A percentile compares a stretch with the other conserved stretches of the same genome.
These are phyloP conservation scores for Catocala sponsa DNA, from an alignment of 2,888 invertebrate species.

Conservation along the genomic window DNA sequence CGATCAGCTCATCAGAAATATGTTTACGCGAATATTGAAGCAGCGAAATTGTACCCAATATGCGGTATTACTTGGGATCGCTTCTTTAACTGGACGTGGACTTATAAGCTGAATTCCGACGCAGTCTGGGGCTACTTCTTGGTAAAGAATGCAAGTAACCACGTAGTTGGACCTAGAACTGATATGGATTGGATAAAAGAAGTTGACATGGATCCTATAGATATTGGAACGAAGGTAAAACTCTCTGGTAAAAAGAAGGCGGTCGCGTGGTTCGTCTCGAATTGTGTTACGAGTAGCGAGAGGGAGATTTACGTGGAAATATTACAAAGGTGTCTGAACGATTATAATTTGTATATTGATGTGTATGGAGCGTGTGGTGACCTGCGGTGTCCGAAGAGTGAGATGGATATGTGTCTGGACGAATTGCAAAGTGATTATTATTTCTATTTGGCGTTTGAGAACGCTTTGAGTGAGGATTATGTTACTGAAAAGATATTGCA, in stretches of 20 bases:
- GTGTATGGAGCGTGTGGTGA: conserved; percentile 70
- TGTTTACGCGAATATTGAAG: conserved; percentile 71
- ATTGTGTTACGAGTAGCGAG: conserved; percentile 64
- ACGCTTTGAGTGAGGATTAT: conserved; percentile 73
- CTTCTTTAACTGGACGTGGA: conserved; percentile 82
- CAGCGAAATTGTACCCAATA: conserved; percentile 66
- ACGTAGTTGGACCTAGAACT: conserved; percentile 62
- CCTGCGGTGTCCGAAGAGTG: conserved; percentile 60
- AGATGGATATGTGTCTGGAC: conserved; percentile 62
- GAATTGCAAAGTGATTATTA: conserved; percentile 66
- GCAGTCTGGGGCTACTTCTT: conserved; percentile 69
- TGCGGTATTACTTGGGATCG: conserved; percentile 60
- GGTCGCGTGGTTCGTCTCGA: conserved; percentile 74
- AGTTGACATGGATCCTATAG: conserved; percentile 55
- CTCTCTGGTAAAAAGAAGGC: conserved; percentile 58
- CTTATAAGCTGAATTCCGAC: conserved; percentile 73
- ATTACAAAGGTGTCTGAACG: conserved; percentile 56
- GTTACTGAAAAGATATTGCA: conserved; percentile 75
- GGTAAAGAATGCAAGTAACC: conserved; percentile 59
- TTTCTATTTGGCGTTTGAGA: conserved; percentile 79
- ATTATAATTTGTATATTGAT: conserved; percentile 63
- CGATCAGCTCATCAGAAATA: conserved; percentile 67
- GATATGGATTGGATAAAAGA: conserved; percentile 60
- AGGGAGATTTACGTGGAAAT: conserved; percentile 62
- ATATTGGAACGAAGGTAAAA: conserved; percentile 44